These are phyloP conservation scores for Troides helena DNA, from an alignment of 2,888 invertebrate species.

Conservation along the genomic window DNA sequence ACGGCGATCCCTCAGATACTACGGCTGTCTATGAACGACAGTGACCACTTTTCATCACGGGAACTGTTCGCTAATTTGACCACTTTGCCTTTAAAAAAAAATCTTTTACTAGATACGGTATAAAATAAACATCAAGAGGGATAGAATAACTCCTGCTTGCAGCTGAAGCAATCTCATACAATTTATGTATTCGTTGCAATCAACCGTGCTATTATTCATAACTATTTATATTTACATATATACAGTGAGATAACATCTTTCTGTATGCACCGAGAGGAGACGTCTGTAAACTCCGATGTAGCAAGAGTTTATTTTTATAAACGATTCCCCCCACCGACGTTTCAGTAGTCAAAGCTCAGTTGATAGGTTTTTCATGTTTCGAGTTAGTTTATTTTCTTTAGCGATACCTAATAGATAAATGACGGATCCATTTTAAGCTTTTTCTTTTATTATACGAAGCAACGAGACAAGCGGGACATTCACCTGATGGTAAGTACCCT, in stretches of 20 bases:
- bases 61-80: no score
- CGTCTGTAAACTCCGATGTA: background rate
- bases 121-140: background rate
- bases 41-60: no score
- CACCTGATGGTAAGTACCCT: no score
- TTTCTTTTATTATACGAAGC: no score
- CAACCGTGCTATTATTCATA: background rate
- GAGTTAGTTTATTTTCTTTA: slow-evolving; percentile 36
- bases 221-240: slow-evolving; percentile 6
- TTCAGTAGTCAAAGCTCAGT: slow-evolving; percentile 32
- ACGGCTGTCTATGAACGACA: no score
- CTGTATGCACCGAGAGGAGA: slow-evolving; percentile 1
- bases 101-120: no score
- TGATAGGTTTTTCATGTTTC: slow-evolving; percentile 42
- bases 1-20: no score
- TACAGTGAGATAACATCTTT: background rate
- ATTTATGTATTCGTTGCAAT: background rate
- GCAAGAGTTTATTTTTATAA: slow-evolving; percentile 26
- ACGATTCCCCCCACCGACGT: slow-evolving; percentile 14
- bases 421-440: slow-evolving; percentile 11
- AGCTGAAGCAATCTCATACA: background rate
- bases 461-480: no score
- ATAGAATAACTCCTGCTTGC: background rate
- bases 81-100: no score
- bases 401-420: slow-evolving; percentile 34